phyloP scores from a whole-genome alignment of 2,888 invertebrate species.

The Athrips mouffetella region DNA sequence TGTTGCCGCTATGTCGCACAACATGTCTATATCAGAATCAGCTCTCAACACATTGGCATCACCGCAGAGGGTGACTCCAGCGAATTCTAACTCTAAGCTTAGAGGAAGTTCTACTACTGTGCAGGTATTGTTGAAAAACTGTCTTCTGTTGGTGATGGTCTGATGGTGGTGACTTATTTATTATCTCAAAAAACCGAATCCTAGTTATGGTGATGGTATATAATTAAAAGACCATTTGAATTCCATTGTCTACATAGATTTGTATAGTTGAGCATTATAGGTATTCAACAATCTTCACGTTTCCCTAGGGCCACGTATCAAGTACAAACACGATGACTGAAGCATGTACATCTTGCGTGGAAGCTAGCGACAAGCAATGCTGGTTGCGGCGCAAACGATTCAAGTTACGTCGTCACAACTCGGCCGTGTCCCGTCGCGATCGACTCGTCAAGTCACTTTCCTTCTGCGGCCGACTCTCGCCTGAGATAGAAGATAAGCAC shows the following conservation, averaged over 20 bases:
- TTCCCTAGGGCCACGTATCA: constrained; percentile 65
- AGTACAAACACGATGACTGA: constrained; percentile 76
- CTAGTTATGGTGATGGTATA: background rate
- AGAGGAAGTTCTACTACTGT: constrained; percentile 72
- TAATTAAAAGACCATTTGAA: too few species aligned
- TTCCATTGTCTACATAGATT: too few species aligned
- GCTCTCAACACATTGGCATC: constrained; percentile 87
- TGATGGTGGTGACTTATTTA: background rate
- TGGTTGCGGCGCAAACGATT: constrained; percentile 65
- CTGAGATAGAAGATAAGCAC: constrained; percentile 76
- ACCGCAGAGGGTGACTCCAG: constrained; percentile 65
- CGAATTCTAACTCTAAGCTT: constrained; percentile 61
- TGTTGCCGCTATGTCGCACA: constrained; percentile 68
- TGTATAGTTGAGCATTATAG: too few species aligned
- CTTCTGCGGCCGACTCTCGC: constrained; percentile 81
- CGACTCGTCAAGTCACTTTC: constrained; percentile 85
- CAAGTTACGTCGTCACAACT: constrained; percentile 53
- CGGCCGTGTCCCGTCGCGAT: constrained; percentile 48
- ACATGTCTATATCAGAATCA: constrained; percentile 93
- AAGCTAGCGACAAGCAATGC: constrained; percentile 68
- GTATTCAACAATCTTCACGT: too few species aligned
- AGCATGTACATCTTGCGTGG: constrained; percentile 72
- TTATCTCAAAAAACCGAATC: background rate
- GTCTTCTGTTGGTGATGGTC: constrained; percentile 15
- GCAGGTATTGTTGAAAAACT: constrained; percentile 50